phyloP scores from a whole-genome alignment of 2,797 vertebrate species.

The Emys orbicularis region DNA sequence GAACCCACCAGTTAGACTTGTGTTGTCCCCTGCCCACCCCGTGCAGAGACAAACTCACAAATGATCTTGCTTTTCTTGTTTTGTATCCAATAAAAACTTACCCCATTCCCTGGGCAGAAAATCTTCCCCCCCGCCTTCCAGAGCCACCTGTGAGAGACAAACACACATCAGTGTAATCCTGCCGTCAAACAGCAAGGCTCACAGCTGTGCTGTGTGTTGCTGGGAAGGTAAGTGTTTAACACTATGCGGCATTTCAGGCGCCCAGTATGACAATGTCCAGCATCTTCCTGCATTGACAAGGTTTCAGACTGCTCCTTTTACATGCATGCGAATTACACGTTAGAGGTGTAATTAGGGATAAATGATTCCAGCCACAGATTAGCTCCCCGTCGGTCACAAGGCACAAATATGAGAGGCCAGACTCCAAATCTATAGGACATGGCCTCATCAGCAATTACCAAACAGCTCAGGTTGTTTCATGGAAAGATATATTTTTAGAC shows the following conservation, averaged over 20 bases:
- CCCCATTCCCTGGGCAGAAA: constrained; percentile 99
- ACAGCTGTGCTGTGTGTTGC: not conserved
- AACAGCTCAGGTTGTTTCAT: not conserved
- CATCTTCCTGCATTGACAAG: not conserved
- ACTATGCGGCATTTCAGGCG: not conserved
- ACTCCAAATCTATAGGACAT: not conserved
- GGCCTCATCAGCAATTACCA: not conserved
- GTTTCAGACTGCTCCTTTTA: not conserved
- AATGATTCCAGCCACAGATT: not conserved
- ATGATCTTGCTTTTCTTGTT: not conserved
- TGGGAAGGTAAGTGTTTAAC: not conserved
- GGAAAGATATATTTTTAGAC: not conserved
- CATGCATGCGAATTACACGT: not conserved
- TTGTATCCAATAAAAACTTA: constrained; percentile 79
- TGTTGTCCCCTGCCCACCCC: not conserved
- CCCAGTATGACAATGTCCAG: not conserved
- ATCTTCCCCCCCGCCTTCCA: constrained; percentile 94
- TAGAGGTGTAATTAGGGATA: not conserved
- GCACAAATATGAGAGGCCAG: rapidly evolving
- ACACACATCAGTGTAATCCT: rapidly evolving
- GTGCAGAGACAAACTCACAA: not conserved
- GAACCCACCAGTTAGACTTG: not conserved
- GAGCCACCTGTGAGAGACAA: constrained; percentile 82
- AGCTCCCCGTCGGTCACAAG: constrained; percentile 3
- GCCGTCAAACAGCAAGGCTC: not conserved